Evolutionary conservation across 2,888 invertebrate species (phyloP), one percentile per base, ranked within the genome.

Genomic region (Trachelus troglodyta): DNA sequence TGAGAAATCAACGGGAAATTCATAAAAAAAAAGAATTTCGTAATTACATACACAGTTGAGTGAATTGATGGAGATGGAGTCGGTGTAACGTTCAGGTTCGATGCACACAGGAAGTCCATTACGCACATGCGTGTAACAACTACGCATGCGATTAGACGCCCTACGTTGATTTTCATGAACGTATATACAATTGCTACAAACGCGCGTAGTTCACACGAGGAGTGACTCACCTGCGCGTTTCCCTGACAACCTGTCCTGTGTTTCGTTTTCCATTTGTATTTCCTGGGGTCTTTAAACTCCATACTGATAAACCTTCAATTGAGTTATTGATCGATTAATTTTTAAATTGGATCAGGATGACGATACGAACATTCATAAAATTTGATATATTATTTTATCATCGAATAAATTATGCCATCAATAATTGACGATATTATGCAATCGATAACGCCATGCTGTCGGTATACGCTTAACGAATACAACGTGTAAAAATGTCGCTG

Each of bases 51-150:
- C 9, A 56, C 23, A 56, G 56, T 9, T 56, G 56, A 56, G 56
- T 56, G 56, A 56, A 56, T 1, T 56, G 56, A 23, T 23, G 9
- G 23, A 56, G 56, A 23, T 56, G 23, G 23, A 56, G 23, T 0
- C 1, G 56, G 71, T 31, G 30, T 74, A 75, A 76, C 76, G 88
- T 89, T 87, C 85, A 85, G 88, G 88, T 87, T 82, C 86, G 88
- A 75, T 88, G 87, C 83, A 75, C 80, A 80, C 86, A 85, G 88
- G 88, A 88, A 88, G 86, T 87, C 81, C 85, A 86, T 86, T 83
- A 87, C 85, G 81, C 83, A 79, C 81, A 82, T 82, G 76, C 77
- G 81, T 79, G 79, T 74, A 35, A 69, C 69, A 34, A 30, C 69
- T 75, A 78, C 74, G 79, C 79, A 81, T 79, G 80, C 77, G 80